These are phyloP conservation scores for Aporophyla lueneburgensis DNA, from an alignment of 2,888 invertebrate genomes.

Conservation along the genomic window DNA sequence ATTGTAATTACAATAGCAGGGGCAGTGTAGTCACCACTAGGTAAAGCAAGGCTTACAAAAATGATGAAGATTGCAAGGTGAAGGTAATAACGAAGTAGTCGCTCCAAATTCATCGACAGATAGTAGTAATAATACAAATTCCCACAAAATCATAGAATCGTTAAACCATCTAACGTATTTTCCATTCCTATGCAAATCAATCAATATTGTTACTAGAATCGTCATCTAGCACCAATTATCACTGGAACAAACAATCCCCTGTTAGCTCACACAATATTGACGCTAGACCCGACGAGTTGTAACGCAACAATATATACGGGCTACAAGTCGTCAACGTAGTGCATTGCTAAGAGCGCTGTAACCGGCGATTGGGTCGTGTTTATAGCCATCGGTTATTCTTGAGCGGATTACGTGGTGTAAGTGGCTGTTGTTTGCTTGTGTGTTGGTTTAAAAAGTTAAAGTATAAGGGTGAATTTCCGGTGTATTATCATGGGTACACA, in stretches of 20 bases:
- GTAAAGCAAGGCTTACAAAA: neutral
- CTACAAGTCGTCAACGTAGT: neutral
- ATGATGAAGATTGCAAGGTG: neutral
- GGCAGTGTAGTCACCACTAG: neutral
- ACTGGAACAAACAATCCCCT: constrained; percentile 16
- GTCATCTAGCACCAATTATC: constrained; percentile 8
- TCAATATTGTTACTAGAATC: neutral
- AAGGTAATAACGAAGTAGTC: too few species aligned
- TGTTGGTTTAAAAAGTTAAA: neutral
- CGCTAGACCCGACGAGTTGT: neutral
- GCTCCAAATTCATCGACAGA: neutral
- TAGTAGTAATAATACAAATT: too few species aligned
- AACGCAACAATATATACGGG: neutral
- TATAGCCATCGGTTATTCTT: constrained; percentile 7
- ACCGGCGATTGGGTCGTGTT: constrained; percentile 17
- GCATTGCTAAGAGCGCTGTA: constrained; percentile 19
- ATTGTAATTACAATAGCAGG: too few species aligned
- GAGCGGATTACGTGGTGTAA: neutral
- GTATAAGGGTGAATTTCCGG: neutral
- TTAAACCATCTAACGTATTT: neutral
- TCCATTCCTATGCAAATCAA: neutral
- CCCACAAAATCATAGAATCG: neutral
- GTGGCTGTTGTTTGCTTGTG: neutral
- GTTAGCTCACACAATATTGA: constrained; percentile 37
- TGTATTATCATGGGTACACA: neutral